These are phyloP conservation scores for Bombyx mori DNA, from an alignment of 1,140 invertebrate species.

Conservation along the genomic window DNA sequence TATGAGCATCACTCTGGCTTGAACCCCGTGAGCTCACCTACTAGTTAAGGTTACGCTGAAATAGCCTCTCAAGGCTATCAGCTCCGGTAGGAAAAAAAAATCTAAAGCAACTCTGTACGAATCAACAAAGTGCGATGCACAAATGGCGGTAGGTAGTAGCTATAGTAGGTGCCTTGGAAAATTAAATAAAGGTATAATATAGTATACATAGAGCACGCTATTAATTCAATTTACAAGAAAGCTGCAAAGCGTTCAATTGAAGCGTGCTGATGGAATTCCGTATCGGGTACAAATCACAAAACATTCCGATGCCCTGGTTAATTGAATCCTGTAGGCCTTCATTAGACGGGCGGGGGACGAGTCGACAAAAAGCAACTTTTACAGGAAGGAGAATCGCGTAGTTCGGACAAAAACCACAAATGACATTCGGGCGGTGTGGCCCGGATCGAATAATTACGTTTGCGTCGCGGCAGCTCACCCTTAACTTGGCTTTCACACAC, in stretches of 20 bases:
- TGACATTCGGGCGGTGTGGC: slow-evolving; percentile 39
- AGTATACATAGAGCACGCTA: too few relatives aligned
- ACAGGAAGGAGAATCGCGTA: slow-evolving; percentile 35
- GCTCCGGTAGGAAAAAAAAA: too few relatives aligned
- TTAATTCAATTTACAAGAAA: slow-evolving; percentile 23
- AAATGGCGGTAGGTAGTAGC: too few relatives aligned
- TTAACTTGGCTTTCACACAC: slow-evolving; percentile 44
- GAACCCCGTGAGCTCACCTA: too few relatives aligned
- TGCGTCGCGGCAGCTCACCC: slow-evolving; percentile 24
- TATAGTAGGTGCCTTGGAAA: too few relatives aligned
- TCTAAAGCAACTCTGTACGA: too few relatives aligned
- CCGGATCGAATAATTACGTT: slow-evolving; percentile 49
- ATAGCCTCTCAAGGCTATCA: too few relatives aligned
- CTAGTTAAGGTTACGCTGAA: too few relatives aligned
- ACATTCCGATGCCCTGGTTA: slow-evolving; percentile 59
- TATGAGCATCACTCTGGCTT: too few relatives aligned
- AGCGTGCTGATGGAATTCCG: slow-evolving; percentile 46
- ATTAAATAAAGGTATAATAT: too few relatives aligned
- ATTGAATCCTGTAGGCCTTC: slow-evolving; percentile 63
- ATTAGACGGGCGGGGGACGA: slow-evolving; percentile 44
- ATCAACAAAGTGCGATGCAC: too few relatives aligned
- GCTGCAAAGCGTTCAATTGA: slow-evolving; percentile 34
- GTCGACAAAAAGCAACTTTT: slow-evolving; percentile 53
- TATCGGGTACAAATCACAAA: slow-evolving; percentile 50
- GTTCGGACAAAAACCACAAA: slow-evolving; percentile 58